Evolutionary conservation across 2,113 vertebrate genomes (phyloP).

Genomic region (human (Homo sapiens)): GRCh38 chrX:87112001-87112500

Average conservation of each 20-base stretch:
- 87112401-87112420: too few species aligned
- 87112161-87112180: background rate
- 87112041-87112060: too few species aligned
- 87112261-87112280: background rate
- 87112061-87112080: background rate
- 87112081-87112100: background rate
- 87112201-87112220: background rate
- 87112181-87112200: background rate
- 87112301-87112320: background rate
- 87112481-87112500: too few species aligned
- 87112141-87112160: background rate
- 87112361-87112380: background rate
- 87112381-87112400: background rate
- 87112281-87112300: background rate
- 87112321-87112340: background rate
- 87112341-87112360: background rate
- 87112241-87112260: background rate
- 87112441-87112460: too few species aligned
- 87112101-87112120: background rate
- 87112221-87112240: background rate
- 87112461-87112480: too few species aligned
- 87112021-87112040: too few species aligned
- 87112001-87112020: too few species aligned
- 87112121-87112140: background rate
- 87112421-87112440: too few species aligned